phyloP scores from a whole-genome alignment of 2,888 invertebrate genomes.

The Bursaphelenchus okinawaensis region DNA sequence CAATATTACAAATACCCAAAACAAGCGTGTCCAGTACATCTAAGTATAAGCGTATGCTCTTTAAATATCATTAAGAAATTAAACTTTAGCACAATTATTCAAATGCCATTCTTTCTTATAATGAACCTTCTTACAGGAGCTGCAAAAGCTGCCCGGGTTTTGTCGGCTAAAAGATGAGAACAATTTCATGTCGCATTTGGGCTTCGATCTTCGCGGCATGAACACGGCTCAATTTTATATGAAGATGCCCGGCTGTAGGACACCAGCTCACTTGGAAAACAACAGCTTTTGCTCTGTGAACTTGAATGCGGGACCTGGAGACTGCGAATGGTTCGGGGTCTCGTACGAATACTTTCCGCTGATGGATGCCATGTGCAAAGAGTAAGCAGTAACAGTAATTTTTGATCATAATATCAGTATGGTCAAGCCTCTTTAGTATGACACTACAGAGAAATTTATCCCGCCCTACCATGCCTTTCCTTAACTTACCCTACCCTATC shows the following conservation, averaged over 20 bases:
- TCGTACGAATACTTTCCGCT: conserved; percentile 99
- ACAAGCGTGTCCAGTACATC: neutral
- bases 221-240: conserved; percentile 97
- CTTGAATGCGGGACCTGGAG: conserved; percentile 96
- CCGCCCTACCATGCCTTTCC: no score
- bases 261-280: conserved; percentile 88
- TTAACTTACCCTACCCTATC: no score
- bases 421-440: no score
- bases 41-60: neutral
- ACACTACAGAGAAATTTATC: no score
- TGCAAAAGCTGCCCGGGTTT: conserved; percentile 90
- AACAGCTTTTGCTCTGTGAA: conserved; percentile 88
- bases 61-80: no score
- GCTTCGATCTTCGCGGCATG: conserved; percentile 85
- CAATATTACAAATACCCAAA: no score
- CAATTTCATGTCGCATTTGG: conserved; percentile 94
- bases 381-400: conserved; percentile 39
- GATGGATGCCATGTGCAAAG: conserved; percentile 82
- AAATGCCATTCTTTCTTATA: no score
- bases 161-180: conserved; percentile 88
- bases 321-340: conserved; percentile 98
- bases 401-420: conserved; percentile 61
- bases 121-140: conserved; percentile 68
- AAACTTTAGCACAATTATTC: no score
- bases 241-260: conserved; percentile 70